Evolutionary conservation across 2,888 invertebrate genomes (phyloP).

Genomic region (Noctua janthe): DNA sequence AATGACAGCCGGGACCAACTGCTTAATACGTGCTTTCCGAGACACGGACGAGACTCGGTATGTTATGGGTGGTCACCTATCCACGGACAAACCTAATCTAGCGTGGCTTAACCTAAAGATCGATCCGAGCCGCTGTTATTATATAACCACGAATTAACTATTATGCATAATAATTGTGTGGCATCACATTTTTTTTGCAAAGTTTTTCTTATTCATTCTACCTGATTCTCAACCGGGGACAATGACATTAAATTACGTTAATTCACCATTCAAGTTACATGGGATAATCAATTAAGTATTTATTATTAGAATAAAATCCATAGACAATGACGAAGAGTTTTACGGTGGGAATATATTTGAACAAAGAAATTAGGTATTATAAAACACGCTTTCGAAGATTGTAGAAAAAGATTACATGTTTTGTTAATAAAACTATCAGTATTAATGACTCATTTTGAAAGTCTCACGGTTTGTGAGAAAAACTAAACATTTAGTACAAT

Average conservation of each 20-base stretch:
- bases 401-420: slow-evolving; percentile 23
- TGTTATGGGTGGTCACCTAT: background rate
- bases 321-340: slow-evolving; percentile 42
- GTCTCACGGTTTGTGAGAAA: slow-evolving; percentile 4
- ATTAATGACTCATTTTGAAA: slow-evolving; percentile 16
- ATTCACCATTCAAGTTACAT: slow-evolving; percentile 18
- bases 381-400: slow-evolving; percentile 35
- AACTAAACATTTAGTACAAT: background rate
- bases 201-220: background rate
- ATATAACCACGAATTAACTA: background rate
- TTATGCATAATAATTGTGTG: background rate
- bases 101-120: background rate
- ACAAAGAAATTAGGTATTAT: slow-evolving; percentile 31
- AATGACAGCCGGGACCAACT: background rate
- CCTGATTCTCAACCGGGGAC: background rate
- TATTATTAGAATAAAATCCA: slow-evolving; percentile 8
- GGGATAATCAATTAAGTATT: slow-evolving; percentile 36
- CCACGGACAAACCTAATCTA: background rate
- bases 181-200: background rate
- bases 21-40: background rate
- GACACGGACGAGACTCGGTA: background rate
- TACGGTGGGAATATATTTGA: slow-evolving; percentile 37
- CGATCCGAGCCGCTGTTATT: background rate
- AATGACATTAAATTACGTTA: slow-evolving; percentile 17
- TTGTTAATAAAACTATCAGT: slow-evolving; percentile 34